These are phyloP conservation scores for Apteryx owenii DNA, from an alignment of 2,113 vertebrate species.

Conservation along the genomic window DNA sequence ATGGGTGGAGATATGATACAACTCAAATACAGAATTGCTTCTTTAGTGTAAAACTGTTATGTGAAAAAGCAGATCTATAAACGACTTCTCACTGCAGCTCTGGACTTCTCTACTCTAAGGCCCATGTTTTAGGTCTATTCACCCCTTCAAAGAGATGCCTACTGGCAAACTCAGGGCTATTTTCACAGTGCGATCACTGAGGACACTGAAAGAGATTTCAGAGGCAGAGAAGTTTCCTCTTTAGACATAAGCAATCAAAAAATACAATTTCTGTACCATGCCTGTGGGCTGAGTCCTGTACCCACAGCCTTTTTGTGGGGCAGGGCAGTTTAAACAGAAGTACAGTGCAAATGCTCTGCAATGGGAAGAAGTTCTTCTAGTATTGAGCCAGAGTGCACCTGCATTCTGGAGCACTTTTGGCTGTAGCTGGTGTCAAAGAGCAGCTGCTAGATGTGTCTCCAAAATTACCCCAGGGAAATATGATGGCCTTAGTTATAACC, in stretches of 20 bases:
- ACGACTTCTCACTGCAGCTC: neutral
- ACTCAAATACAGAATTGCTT: neutral
- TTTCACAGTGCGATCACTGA: neutral
- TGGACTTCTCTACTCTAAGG: neutral
- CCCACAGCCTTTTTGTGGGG: neutral
- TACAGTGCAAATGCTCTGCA: neutral
- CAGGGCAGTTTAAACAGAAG: neutral
- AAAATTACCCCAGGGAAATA: neutral
- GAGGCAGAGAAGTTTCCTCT: neutral
- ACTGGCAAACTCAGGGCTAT: neutral
- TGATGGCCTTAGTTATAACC: neutral
- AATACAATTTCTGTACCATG: neutral
- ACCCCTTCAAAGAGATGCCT: conserved; percentile 1
- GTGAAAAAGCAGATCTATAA: neutral
- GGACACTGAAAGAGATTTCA: neutral
- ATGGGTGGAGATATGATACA: neutral
- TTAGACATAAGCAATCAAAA: neutral
- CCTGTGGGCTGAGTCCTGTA: neutral
- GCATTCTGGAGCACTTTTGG: neutral
- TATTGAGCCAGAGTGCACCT: neutral
- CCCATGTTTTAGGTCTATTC: neutral
- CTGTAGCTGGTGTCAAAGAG: neutral
- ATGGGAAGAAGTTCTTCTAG: neutral
- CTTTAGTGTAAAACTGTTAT: neutral
- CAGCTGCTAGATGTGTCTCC: neutral